Evolutionary conservation across 2,113 vertebrate genomes (phyloP).

Genomic region (Cyrtonyx montezumae): DNA sequence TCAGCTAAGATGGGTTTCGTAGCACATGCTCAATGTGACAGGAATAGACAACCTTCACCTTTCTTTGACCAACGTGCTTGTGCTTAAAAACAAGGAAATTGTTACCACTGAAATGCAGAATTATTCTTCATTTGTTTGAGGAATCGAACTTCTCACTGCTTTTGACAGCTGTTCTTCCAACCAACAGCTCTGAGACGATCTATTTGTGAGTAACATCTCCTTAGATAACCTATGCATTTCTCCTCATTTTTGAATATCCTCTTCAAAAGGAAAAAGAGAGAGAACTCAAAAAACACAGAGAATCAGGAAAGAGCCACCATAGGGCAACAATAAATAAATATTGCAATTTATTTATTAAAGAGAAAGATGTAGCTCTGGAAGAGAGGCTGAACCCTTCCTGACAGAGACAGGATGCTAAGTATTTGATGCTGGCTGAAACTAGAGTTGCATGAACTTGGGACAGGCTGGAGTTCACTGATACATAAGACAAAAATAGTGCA

Average conservation of each 20-base stretch:
- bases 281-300: neutral
- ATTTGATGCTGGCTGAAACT: neutral
- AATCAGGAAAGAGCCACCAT: neutral
- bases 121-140: neutral
- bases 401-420: neutral
- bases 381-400: neutral
- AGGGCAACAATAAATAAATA: neutral
- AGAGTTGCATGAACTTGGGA: neutral
- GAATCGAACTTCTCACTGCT: neutral
- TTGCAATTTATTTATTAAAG: neutral
- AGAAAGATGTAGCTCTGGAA: neutral
- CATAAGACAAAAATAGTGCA: neutral
- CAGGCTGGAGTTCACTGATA: neutral
- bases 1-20: neutral
- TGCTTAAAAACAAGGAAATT: neutral
- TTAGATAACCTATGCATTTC: neutral
- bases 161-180: neutral
- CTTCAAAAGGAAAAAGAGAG: neutral
- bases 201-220: neutral
- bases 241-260: neutral
- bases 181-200: neutral
- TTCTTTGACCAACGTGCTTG: neutral
- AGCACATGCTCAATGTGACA: neutral
- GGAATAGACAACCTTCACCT: neutral
- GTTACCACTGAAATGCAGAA: neutral